These are phyloP conservation scores for Nebria brevicollis DNA, from an alignment of 2,888 invertebrate species.

Conservation along the genomic window DNA sequence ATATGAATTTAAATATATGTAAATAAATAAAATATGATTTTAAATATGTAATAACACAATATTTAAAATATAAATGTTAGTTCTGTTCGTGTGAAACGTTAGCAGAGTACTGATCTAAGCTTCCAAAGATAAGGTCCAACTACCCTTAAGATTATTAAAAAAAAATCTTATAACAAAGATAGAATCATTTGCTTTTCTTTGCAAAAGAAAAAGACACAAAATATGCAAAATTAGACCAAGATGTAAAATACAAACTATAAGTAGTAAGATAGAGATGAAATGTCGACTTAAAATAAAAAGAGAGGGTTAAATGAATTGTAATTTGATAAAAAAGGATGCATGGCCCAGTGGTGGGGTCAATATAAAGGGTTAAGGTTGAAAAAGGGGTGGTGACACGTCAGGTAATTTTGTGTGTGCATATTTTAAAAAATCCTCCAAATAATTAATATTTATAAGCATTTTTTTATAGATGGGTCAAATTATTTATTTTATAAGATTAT, in stretches of 20 bases:
- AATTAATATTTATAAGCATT: not conserved
- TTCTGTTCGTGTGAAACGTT: not conserved
- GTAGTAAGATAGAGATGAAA: not conserved
- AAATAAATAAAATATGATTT: not conserved
- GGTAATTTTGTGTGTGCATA: conserved; percentile 17
- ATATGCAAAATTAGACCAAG: not conserved
- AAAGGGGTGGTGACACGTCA: conserved; percentile 22
- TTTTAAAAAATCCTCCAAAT: not conserved
- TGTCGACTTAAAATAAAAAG: not conserved
- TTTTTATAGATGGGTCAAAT: too few relatives aligned
- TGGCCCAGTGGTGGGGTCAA: conserved; percentile 24
- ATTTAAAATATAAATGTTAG: not conserved
- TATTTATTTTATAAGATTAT: too few relatives aligned
- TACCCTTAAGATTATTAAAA: not conserved
- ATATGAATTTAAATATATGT: not conserved
- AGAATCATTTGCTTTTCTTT: not conserved
- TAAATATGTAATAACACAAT: conserved; percentile 7
- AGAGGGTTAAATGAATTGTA: not conserved
- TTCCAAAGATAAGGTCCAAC: not conserved
- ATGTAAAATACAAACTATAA: not conserved
- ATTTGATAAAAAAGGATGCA: conserved; percentile 2
- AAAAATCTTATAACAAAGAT: not conserved
- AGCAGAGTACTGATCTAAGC: not conserved
- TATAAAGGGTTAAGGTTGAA: conserved; percentile 27
- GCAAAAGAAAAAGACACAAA: not conserved